These are phyloP conservation scores for Catocala sponsa DNA, from an alignment of 2,888 invertebrate genomes.

Conservation along the genomic window DNA sequence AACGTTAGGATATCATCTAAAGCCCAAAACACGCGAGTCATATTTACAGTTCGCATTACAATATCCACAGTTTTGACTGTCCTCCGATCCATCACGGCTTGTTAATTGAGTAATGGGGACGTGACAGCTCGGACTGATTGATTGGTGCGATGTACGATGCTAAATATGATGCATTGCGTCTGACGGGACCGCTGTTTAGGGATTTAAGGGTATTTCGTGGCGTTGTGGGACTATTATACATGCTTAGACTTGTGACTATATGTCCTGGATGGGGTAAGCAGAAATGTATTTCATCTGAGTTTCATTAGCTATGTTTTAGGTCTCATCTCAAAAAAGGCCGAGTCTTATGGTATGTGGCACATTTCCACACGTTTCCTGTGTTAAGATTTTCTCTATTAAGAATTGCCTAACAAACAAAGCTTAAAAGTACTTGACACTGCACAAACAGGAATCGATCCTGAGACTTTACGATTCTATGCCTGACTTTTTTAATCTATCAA, in stretches of 20 bases:
- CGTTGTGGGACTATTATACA: not conserved
- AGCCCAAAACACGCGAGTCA: conserved; percentile 17
- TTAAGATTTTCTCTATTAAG: too few species aligned
- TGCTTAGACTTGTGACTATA: not conserved
- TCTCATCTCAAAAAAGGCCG: too few species aligned
- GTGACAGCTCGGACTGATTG: conserved; percentile 65
- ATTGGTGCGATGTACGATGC: conserved; percentile 66
- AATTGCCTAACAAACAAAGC: too few species aligned
- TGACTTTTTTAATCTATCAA: too few species aligned
- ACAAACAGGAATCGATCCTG: too few species aligned
- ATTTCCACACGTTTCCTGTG: too few species aligned
- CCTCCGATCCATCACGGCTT: conserved; percentile 51
- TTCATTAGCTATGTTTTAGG: too few species aligned
- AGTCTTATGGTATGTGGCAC: too few species aligned
- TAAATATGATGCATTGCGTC: conserved; percentile 66
- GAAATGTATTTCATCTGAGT: too few species aligned
- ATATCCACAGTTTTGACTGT: conserved; percentile 40
- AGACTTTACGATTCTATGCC: too few species aligned
- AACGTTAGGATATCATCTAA: not conserved
- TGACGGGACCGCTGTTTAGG: conserved; percentile 35
- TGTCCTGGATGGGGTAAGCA: too few species aligned
- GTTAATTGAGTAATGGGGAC: conserved; percentile 78
- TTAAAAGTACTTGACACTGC: too few species aligned
- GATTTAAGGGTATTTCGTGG: conserved; percentile 24
- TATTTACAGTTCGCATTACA: conserved; percentile 32